A percentile compares a stretch with the other conserved stretches of the same genome.
Evolutionary conservation across 1,140 invertebrate species (phyloP).

Genomic region (Nomia melanderi): DNA sequence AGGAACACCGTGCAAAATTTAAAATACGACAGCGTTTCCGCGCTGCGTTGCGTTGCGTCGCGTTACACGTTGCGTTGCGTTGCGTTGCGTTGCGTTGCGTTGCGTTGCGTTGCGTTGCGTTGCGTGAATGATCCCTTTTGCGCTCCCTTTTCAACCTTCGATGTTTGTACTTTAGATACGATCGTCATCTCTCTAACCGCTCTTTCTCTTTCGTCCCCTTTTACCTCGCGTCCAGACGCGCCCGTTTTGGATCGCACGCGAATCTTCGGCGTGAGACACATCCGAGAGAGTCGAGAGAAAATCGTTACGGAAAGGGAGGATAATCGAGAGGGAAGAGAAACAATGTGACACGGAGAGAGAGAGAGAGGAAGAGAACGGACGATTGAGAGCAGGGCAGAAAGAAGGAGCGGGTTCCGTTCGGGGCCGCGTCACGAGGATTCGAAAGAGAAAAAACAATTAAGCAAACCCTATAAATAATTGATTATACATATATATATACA

Average conservation of each 20-base stretch:
- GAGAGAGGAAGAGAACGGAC: background rate
- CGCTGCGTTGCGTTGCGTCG: slow-evolving; percentile 62
- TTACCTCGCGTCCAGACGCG: background rate
- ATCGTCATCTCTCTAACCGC: slow-evolving; percentile 24
- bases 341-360: background rate
- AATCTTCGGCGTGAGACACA: background rate
- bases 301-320: background rate
- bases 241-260: background rate
- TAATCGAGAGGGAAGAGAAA: background rate
- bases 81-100: slow-evolving; percentile 64
- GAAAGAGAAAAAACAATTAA: slow-evolving; percentile 68
- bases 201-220: slow-evolving; percentile 29
- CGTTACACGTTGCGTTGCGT: slow-evolving; percentile 63
- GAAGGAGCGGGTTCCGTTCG: background rate
- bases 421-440: slow-evolving; percentile 19
- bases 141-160: slow-evolving; percentile 29
- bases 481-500: slow-evolving; percentile 71
- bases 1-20: slow-evolving; percentile 18
- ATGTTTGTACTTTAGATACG: slow-evolving; percentile 50
- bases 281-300: background rate
- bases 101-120: slow-evolving; percentile 64
- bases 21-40: slow-evolving; percentile 53
- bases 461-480: slow-evolving; percentile 78
- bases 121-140: slow-evolving; percentile 44
- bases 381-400: background rate